A percentile compares a stretch with the other conserved stretches of the same genome.
Evolutionary conservation across 2,797 vertebrate genomes (phyloP).

Genomic region (Myotis daubentonii): DNA sequence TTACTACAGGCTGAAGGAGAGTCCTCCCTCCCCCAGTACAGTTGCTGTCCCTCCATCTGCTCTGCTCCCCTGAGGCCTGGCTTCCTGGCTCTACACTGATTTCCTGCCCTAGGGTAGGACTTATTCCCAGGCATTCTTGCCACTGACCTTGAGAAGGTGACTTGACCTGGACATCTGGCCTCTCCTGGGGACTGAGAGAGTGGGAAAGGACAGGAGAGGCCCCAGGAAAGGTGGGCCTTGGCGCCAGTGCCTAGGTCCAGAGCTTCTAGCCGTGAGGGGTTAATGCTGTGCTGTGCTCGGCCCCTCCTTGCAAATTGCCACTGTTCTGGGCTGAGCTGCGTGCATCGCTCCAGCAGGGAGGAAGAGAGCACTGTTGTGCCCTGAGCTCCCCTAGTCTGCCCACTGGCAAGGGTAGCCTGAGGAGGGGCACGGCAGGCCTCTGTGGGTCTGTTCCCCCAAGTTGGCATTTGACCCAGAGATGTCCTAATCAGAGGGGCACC

Average conservation of each 20-base stretch:
- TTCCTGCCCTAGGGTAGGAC: background rate
- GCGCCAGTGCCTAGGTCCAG: background rate
- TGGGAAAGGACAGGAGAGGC: background rate
- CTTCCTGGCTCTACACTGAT: background rate
- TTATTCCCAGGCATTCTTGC: constrained; percentile 29
- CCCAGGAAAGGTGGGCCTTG: background rate
- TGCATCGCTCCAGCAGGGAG: background rate
- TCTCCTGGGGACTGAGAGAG: background rate
- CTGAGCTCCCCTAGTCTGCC: background rate
- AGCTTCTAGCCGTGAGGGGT: background rate
- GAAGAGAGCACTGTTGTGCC: background rate
- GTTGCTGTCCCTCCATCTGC: background rate
- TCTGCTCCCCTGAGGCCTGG: background rate
- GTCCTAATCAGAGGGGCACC: background rate
- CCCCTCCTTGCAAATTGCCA: background rate
- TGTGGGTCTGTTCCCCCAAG: background rate
- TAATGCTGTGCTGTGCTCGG: background rate
- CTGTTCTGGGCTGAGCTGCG: background rate
- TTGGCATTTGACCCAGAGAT: background rate
- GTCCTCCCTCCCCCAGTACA: background rate
- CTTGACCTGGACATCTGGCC: constrained; percentile 12
- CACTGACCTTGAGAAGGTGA: constrained; percentile 52
- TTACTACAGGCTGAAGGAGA: background rate
- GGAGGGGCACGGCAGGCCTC: background rate
- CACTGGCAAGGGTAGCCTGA: background rate